phyloP scores from a whole-genome alignment of 2,113 vertebrate species.

The Seriola quinqueradiata region DNA sequence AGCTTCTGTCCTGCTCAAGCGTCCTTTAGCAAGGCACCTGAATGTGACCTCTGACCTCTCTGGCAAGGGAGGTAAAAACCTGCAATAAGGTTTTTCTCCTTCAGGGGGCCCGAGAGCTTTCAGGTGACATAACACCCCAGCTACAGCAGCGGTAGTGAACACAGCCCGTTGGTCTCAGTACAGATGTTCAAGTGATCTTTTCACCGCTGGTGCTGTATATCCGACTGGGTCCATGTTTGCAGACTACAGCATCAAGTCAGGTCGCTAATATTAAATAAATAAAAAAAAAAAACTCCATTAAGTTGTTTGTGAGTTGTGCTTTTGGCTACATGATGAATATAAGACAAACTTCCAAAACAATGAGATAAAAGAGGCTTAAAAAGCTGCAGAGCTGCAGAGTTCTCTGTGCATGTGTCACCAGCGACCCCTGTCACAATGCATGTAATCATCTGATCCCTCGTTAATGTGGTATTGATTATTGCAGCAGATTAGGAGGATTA shows the following conservation, averaged over 20 bases:
- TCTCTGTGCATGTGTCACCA: not conserved
- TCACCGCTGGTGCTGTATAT: not conserved
- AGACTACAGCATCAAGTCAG: not conserved
- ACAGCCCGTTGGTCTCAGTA: no score
- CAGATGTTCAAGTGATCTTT: not conserved
- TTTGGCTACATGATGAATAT: no score
- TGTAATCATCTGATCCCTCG: not conserved
- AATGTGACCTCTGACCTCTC: slow-evolving; percentile 9
- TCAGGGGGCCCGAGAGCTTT: not conserved
- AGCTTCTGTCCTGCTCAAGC: not conserved
- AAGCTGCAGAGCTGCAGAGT: not conserved
- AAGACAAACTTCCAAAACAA: not conserved
- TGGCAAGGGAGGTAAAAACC: not conserved
- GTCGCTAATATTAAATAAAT: no score
- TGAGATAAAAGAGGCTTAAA: not conserved
- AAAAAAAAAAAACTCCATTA: not conserved
- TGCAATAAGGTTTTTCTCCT: no score
- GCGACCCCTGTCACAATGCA: not conserved
- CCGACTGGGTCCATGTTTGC: not conserved
- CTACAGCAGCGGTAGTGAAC: no score
- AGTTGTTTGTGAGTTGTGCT: not conserved
- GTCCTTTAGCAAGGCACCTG: not conserved
- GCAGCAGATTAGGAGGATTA: not conserved
- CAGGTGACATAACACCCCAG: not conserved
- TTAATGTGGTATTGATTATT: not conserved